Evolutionary conservation across 2,797 vertebrate species (phyloP).

Genomic region (Catostomus latipinnis): DNA sequence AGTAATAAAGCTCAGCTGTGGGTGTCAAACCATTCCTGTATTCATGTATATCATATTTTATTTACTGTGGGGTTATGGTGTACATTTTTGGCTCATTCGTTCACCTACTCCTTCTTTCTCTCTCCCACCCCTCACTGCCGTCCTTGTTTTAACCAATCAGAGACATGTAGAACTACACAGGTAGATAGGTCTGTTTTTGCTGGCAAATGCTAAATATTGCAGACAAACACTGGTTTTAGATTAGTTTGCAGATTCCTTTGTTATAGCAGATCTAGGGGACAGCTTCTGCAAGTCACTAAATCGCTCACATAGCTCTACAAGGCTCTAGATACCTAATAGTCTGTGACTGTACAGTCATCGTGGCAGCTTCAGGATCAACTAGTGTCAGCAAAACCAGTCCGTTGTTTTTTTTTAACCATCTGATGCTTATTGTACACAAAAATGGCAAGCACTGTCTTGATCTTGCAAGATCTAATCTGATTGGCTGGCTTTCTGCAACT

Average conservation of each 20-base stretch:
- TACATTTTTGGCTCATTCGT: slow-evolving; percentile 60
- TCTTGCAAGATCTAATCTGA: no score
- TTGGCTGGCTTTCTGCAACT: no score
- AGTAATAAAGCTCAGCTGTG: slow-evolving; percentile 13
- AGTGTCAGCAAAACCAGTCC: neutral
- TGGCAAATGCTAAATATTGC: neutral
- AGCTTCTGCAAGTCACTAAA: slow-evolving; percentile 26
- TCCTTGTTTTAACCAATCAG: slow-evolving; percentile 60
- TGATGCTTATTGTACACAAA: no score
- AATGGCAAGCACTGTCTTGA: no score
- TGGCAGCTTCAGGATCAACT: slow-evolving; percentile 36
- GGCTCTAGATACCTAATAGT: slow-evolving; percentile 51
- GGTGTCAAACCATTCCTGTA: slow-evolving; percentile 44
- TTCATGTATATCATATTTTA: slow-evolving; percentile 51
- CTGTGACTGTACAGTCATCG: no score
- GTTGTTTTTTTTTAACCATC: no score
- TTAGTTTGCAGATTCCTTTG: no score
- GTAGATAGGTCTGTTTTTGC: slow-evolving; percentile 65
- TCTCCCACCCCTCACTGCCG: neutral
- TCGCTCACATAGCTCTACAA: slow-evolving; percentile 52
- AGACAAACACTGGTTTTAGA: no score
- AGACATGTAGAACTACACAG: slow-evolving; percentile 58
- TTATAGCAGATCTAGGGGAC: neutral
- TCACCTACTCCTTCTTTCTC: slow-evolving; percentile 45
- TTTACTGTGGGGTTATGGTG: slow-evolving; percentile 55